Percentiles rank a stretch among this genome's conserved stretches.
Evolutionary conservation across 2,113 vertebrate genomes (phyloP).

Genomic region (Laterallus jamaicensis): DNA sequence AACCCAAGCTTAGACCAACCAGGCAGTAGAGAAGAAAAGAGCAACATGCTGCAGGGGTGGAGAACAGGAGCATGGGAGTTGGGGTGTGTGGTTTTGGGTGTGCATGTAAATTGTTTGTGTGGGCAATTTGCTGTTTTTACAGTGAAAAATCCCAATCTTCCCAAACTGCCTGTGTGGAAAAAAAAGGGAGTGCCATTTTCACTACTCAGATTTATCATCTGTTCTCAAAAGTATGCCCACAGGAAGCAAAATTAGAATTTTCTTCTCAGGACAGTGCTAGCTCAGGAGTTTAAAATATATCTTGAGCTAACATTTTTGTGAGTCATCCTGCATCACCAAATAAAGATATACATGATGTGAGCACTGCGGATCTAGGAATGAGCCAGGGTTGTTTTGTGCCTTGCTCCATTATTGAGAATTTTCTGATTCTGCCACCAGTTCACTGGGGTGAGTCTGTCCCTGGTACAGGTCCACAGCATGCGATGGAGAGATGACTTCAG

Average conservation of each 20-base stretch:
- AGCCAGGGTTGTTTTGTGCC: background rate
- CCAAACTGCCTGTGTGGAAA: slow-evolving; percentile 28
- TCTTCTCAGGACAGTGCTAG: slow-evolving; percentile 53
- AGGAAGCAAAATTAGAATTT: slow-evolving; percentile 45
- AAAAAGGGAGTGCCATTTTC: slow-evolving; percentile 19
- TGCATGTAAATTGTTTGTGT: slow-evolving; percentile 53
- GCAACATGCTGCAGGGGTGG: background rate
- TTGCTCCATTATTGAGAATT: background rate
- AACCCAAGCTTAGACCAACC: background rate
- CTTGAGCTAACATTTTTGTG: slow-evolving; percentile 44
- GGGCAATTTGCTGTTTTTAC: slow-evolving; percentile 36
- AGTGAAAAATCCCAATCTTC: slow-evolving; percentile 39
- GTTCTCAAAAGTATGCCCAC: slow-evolving; percentile 42
- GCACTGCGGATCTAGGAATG: background rate
- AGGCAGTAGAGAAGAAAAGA: background rate
- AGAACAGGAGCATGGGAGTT: slow-evolving; percentile 24
- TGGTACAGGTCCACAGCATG: background rate
- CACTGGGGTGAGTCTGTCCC: background rate
- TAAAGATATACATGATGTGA: slow-evolving; percentile 51
- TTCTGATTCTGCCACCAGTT: background rate
- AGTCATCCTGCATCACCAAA: slow-evolving; percentile 32
- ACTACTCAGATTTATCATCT: slow-evolving; percentile 57
- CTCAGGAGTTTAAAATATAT: slow-evolving; percentile 53
- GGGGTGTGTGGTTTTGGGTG: slow-evolving; percentile 45
- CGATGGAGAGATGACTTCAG: accelerated